A percentile compares a stretch with the other conserved stretches of the same genome.
Evolutionary conservation across 2,888 invertebrate genomes (phyloP).

Genomic region (Acleris laterana): DNA sequence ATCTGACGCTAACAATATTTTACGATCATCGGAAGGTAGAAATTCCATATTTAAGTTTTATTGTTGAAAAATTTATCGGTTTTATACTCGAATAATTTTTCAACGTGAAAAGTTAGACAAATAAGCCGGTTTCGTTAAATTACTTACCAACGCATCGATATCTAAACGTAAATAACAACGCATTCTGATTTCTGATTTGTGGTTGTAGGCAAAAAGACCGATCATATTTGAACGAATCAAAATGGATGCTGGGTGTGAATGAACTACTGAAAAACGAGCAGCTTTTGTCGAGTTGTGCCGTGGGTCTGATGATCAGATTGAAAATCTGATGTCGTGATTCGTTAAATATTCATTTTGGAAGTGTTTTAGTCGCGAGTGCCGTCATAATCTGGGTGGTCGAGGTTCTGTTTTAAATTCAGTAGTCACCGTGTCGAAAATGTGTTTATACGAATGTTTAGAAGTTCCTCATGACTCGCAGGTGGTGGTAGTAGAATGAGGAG

Average conservation of each 20-base stretch:
- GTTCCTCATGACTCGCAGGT: conserved; percentile 76
- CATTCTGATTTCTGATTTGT: conserved; percentile 62
- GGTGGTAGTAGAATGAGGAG: conserved; percentile 82
- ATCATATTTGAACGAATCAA: conserved; percentile 84
- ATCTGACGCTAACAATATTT: background rate
- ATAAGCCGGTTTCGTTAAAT: background rate
- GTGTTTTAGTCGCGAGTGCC: conserved; percentile 66
- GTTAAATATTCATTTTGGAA: conserved; percentile 65
- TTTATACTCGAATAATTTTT: background rate
- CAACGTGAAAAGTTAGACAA: background rate
- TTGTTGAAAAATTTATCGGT: background rate
- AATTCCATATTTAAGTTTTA: background rate
- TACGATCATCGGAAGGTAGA: background rate
- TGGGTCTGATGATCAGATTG: conserved; percentile 74
- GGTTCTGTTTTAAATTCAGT: conserved; percentile 65
- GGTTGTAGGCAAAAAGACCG: conserved; percentile 75
- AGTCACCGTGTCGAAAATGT: conserved; percentile 81
- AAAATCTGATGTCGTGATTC: conserved; percentile 74
- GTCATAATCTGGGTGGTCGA: conserved; percentile 53
- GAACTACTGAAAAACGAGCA: conserved; percentile 84
- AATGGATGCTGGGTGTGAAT: conserved; percentile 85
- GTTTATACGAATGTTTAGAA: conserved; percentile 76
- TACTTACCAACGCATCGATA: conserved; percentile 37
- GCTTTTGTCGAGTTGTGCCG: conserved; percentile 83
- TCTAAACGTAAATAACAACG: conserved; percentile 58